A percentile compares a stretch with the other conserved stretches of the same genome.
Conservation (phyloP, 2,888 invertebrate species). For the Salticus scenicus region DNA sequence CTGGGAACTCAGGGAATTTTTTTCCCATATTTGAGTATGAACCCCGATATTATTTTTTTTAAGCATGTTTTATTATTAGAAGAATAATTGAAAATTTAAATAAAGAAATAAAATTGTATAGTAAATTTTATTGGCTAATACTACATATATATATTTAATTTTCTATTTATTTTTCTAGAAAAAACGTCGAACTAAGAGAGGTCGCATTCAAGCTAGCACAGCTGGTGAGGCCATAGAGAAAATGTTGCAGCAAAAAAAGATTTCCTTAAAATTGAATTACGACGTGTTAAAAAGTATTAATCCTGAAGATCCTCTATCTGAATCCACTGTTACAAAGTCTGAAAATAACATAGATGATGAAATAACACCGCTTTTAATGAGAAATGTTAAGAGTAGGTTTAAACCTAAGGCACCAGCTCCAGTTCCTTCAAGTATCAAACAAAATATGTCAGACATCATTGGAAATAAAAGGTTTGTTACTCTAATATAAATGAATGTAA, state of each 20-base stretch:
- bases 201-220: slow-evolving; percentile 75
- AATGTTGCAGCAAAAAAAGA: slow-evolving; percentile 95
- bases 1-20: too few species aligned
- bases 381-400: not conserved
- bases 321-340: not conserved
- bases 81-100: too few species aligned
- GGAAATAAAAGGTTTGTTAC: slow-evolving; percentile 43
- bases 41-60: too few species aligned
- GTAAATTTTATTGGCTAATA: too few species aligned
- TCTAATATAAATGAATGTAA: not conserved
- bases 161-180: too few species aligned
- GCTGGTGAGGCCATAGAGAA: slow-evolving; percentile 94
- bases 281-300: slow-evolving; percentile 90
- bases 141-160: too few species aligned
- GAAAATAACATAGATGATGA: not conserved
- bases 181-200: slow-evolving; percentile 60
- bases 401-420: slow-evolving; percentile 22
- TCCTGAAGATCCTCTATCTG: slow-evolving; percentile 18
- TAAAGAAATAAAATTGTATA: too few species aligned
- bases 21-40: too few species aligned
- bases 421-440: slow-evolving; percentile 54
- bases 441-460: slow-evolving; percentile 57
- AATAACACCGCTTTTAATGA: not conserved
- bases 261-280: slow-evolving; percentile 98
- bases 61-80: too few species aligned